Base-by-base conservation (phyloP, 2,113 vertebrate species). In the Plecotus auritus region DNA sequence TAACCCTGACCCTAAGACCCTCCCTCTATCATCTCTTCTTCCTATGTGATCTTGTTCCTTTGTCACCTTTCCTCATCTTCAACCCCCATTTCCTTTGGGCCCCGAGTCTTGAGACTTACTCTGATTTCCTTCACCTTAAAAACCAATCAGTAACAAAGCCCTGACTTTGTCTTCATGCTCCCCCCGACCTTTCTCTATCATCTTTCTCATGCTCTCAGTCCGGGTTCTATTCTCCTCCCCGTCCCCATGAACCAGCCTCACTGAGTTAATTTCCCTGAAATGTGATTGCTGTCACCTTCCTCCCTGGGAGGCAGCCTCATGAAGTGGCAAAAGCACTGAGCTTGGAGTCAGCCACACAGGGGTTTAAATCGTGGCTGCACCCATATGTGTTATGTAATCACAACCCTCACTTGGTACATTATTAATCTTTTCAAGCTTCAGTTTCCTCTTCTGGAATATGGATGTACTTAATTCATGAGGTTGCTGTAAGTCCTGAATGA, bases 1-100 rank as follows among this genome's bases (percentile, higher is more conserved):
- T 16, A 2, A 49, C 45, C 23, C 70, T 23, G 4, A n/a, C 30
- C 12, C 61, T 20, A 2, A 0, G 18, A 8, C 18, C 9, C 66
- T 64, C 8, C 1, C 23, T 37, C 51, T 22, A 3, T 23, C 17
- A 2, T 51, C 9, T 51, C 1, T 37, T 59, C 26, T 59, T 22
- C 5, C 8, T 28, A 1, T 7, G 37, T 0, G 1, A 17, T 23
- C 61, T 45, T 22, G 3, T 7, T 78, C 37, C 0, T 4, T 13
- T 28, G 14, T 26, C 3, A 2, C 22, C 7, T 66, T 26, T 35
- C 11, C 7, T 32, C 37, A 42, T 7, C 20, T 0, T 18, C 69
- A 54, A 5, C 14, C 18, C 7, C 11, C 37, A 8, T 67, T 49
- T 54, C 13, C 30, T 59, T 72, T 13, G 22, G 22, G 8, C 16